A percentile compares a stretch with the other conserved stretches of the same genome.
These are phyloP conservation scores for Xestia xanthographa DNA, from an alignment of 2,888 invertebrate genomes.

Conservation along the genomic window DNA sequence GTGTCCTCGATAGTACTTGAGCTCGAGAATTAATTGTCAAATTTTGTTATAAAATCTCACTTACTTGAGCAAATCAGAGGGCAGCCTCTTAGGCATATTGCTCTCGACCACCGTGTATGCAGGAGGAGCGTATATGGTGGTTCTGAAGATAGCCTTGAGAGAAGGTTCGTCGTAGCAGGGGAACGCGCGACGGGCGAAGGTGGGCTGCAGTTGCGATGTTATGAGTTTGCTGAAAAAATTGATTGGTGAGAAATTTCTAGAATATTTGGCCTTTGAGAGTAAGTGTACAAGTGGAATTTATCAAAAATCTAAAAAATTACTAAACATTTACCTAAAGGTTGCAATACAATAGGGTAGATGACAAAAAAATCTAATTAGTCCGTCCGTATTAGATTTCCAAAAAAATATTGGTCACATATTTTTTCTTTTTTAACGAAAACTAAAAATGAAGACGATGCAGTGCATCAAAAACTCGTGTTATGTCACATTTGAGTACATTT, in stretches of 20 bases:
- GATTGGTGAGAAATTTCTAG: neutral
- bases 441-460: no score
- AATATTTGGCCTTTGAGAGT: neutral
- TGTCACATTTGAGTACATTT: no score
- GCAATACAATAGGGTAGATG: no score
- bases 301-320: neutral
- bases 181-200: slow-evolving; percentile 92
- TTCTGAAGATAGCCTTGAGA: slow-evolving; percentile 92
- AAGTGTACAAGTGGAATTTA: neutral
- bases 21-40: no score
- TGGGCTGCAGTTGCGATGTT: slow-evolving; percentile 93
- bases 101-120: slow-evolving; percentile 79
- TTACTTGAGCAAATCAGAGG: slow-evolving; percentile 76
- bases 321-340: neutral
- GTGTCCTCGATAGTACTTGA: no score
- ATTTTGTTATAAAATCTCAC: neutral
- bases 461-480: no score
- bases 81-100: slow-evolving; percentile 79
- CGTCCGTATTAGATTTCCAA: no score
- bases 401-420: no score
- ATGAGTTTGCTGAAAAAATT: slow-evolving; percentile 87
- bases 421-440: no score
- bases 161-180: slow-evolving; percentile 95
- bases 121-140: slow-evolving; percentile 90
- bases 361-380: no score